phyloP scores from a whole-genome alignment of 1,140 invertebrate species.

The Pseudomyrmex cubaensis region DNA sequence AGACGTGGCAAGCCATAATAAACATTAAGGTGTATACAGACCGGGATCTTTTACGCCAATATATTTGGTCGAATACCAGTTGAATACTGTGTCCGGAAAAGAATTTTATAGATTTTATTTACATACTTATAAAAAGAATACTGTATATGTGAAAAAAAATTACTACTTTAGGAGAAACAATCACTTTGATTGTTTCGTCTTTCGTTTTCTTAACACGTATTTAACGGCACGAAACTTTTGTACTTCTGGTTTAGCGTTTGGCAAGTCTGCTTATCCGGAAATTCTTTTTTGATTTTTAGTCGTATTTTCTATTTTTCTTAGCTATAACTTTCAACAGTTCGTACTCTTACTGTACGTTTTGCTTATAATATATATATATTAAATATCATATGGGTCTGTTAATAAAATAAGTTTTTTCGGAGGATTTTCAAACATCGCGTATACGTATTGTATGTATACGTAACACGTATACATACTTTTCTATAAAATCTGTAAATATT shows the following conservation, averaged over 20 bases:
- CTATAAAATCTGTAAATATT: background rate
- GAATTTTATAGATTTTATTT: too few species aligned
- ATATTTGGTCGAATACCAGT: too few species aligned
- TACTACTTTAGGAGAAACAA: too few species aligned
- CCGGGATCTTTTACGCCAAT: background rate
- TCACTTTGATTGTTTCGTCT: too few species aligned
- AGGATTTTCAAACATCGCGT: background rate
- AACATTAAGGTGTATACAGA: too few species aligned
- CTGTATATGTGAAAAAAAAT: too few species aligned
- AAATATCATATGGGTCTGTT: background rate
- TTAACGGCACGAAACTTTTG: constrained; percentile 12
- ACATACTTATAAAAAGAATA: too few species aligned
- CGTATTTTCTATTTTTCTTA: background rate
- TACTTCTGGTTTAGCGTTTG: constrained; percentile 15
- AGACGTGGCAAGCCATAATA: background rate
- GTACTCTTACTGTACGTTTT: background rate
- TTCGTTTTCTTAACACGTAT: background rate
- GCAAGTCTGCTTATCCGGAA: background rate
- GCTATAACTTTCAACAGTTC: background rate
- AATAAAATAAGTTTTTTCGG: constrained; percentile 17
- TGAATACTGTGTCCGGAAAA: too few species aligned
- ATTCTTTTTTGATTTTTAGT: constrained; percentile 19
- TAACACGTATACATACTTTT: background rate
- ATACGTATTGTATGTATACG: background rate
- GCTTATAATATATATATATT: background rate